phyloP scores from a whole-genome alignment of 2,113 vertebrate genomes.

The Psephotus haematonotus region DNA sequence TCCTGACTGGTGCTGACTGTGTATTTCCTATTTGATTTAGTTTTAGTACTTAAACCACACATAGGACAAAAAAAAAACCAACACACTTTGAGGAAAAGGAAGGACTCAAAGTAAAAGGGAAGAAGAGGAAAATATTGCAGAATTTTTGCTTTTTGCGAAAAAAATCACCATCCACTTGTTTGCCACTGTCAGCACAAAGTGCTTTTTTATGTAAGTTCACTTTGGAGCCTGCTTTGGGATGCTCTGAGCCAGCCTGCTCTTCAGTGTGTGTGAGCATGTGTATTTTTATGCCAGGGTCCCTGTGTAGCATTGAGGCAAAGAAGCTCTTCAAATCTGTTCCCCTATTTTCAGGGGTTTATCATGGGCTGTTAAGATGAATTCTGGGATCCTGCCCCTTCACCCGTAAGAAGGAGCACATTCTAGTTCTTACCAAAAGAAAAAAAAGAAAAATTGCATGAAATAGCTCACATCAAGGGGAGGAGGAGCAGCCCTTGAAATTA shows the following conservation, averaged over 20 bases:
- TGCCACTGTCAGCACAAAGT: conserved; percentile 58
- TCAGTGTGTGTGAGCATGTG: background rate
- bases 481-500: background rate
- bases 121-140: background rate
- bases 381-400: background rate
- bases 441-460: background rate
- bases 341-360: conserved; percentile 48
- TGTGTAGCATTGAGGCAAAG: conserved; percentile 10
- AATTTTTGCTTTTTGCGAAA: conserved; percentile 21
- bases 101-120: background rate
- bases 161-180: conserved; percentile 45
- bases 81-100: background rate
- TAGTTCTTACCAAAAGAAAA: background rate
- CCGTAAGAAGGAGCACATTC: background rate
- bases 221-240: conserved; percentile 20
- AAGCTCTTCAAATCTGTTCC: conserved; percentile 7
- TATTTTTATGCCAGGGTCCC: background rate
- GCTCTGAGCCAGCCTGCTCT: conserved; percentile 14
- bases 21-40: conserved; percentile 36
- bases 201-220: conserved; percentile 24
- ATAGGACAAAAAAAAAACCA: background rate
- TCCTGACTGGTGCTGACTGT: conserved; percentile 62
- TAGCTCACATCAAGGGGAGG: background rate
- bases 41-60: conserved; percentile 6
- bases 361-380: background rate